Evolutionary conservation across 2,113 vertebrate genomes (phyloP).

Genomic region (Tupaia tana): DNA sequence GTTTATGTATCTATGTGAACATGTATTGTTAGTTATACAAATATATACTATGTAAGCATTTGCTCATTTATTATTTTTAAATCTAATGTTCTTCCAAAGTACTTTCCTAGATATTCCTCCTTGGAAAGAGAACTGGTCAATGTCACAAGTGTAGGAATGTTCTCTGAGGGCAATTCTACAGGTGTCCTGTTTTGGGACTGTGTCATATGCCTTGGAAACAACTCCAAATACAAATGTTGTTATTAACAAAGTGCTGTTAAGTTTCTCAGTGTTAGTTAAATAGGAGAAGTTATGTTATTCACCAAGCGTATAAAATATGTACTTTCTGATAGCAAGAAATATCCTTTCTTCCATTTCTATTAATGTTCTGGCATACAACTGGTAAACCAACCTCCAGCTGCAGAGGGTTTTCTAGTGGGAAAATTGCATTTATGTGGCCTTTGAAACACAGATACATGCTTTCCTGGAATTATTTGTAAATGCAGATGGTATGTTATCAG

Average conservation of each 20-base stretch:
- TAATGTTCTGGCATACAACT: not conserved
- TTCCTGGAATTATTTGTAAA: slow-evolving; percentile 18
- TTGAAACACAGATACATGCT: not conserved
- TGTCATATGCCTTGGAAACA: not conserved
- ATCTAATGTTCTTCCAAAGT: not conserved
- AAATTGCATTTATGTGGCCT: slow-evolving; percentile 10
- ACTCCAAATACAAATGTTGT: not conserved
- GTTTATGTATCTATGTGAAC: not conserved
- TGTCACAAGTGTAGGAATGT: not conserved
- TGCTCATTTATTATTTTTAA: not conserved
- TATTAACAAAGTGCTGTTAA: not conserved
- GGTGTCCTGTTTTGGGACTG: not conserved
- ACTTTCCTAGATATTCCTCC: not conserved
- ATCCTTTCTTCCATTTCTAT: slow-evolving; percentile 36
- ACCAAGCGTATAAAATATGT: not conserved
- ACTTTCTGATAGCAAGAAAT: not conserved
- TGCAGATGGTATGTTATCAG: not conserved
- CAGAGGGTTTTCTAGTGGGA: not conserved
- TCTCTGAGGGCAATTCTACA: not conserved
- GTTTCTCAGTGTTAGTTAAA: not conserved
- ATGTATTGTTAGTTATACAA: not conserved
- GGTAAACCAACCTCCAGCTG: not conserved
- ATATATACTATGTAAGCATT: not conserved
- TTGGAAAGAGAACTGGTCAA: slow-evolving; percentile 39
- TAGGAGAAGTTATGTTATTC: not conserved